phyloP scores from a whole-genome alignment of 2,888 invertebrate genomes.

The Myopa tessellatipennis region DNA sequence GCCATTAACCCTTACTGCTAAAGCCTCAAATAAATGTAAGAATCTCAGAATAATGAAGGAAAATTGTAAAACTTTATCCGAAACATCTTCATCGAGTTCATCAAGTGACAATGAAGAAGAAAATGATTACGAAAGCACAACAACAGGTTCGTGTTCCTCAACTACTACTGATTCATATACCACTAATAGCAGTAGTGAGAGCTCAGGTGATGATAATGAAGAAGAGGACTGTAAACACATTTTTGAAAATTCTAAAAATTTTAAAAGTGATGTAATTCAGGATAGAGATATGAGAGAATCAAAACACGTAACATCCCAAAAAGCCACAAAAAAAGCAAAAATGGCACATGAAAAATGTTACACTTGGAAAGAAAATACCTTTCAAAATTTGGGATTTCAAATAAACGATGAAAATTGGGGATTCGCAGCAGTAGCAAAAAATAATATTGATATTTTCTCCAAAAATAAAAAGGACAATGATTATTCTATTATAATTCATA shows the following conservation, averaged over 20 bases:
- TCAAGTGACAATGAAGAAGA: constrained; percentile 67
- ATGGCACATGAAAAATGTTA: constrained; percentile 36
- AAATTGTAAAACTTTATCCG: constrained; percentile 56
- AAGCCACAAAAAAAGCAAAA: constrained; percentile 54
- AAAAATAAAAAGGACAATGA: constrained; percentile 49
- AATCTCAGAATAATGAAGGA: not conserved
- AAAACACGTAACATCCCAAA: constrained; percentile 59
- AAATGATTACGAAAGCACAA: constrained; percentile 62
- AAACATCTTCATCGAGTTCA: constrained; percentile 64
- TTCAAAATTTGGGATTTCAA: constrained; percentile 38
- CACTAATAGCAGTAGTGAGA: constrained; percentile 65
- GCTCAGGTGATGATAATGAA: constrained; percentile 64
- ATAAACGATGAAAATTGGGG: constrained; percentile 69
- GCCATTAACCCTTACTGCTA: not conserved
- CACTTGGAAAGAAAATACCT: constrained; percentile 35
- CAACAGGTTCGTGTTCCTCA: constrained; percentile 64
- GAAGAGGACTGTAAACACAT: constrained; percentile 49
- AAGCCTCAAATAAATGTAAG: not conserved
- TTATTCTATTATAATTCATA: constrained; percentile 29
- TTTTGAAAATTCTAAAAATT: constrained; percentile 46
- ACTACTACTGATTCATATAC: constrained; percentile 65
- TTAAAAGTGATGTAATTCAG: constrained; percentile 60
- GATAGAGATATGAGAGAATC: constrained; percentile 60
- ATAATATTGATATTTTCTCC: constrained; percentile 68
- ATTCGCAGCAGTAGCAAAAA: constrained; percentile 74